phyloP scores from a whole-genome alignment of 2,113 vertebrate species.

The Sebastes fasciatus region DNA sequence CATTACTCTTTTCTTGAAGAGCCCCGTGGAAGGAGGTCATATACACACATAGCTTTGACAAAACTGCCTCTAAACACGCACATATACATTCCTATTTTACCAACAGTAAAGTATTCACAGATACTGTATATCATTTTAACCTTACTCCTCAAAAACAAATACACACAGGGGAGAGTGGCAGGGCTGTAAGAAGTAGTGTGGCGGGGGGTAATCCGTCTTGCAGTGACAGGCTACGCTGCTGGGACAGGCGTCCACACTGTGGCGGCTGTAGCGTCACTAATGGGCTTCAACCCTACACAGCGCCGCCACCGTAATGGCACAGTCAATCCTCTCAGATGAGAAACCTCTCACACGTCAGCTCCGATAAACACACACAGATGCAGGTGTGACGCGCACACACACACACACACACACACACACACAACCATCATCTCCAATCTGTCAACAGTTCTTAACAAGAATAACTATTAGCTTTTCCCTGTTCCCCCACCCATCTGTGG shows the following conservation, averaged over 20 bases:
- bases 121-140: conserved; percentile 24
- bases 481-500: neutral
- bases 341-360: conserved; percentile 68
- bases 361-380: conserved; percentile 59
- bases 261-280: conserved; percentile 64
- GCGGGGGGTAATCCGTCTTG: conserved; percentile 75
- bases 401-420: neutral
- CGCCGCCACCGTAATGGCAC: conserved; percentile 47
- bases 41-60: neutral
- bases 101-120: too few species aligned
- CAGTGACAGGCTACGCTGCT: conserved; percentile 61
- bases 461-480: conserved; percentile 46
- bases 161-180: conserved; percentile 11
- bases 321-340: conserved; percentile 74
- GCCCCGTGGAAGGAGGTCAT: conserved; percentile 26
- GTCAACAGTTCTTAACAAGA: conserved; percentile 48
- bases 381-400: conserved; percentile 28
- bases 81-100: neutral
- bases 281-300: conserved; percentile 60
- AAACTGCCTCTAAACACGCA: neutral
- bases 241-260: conserved; percentile 57
- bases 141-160: conserved; percentile 41
- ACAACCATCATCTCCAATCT: conserved; percentile 36
- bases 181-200: conserved; percentile 55
- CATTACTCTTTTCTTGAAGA: conserved; percentile 26